Base-by-base conservation (phyloP, 2,113 vertebrate genomes). In the Machaerirhynchus nigripectus region DNA sequence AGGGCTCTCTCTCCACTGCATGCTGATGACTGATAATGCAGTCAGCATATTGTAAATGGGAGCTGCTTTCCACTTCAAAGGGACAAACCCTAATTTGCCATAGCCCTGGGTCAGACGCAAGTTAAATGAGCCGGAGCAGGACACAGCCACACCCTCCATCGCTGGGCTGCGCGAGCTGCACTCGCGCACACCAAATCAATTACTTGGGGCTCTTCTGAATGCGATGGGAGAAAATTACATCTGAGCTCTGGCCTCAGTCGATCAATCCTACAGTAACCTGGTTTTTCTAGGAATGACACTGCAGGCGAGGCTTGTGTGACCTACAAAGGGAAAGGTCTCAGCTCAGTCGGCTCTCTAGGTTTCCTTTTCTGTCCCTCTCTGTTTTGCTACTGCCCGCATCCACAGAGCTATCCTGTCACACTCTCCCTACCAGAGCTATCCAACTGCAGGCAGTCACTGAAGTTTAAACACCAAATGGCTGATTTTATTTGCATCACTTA, bases 231-330 rank as follows among this genome's bases (percentile, higher is more conserved):
- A 96, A 96, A 96, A 97, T 94, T 73, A 92, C 90, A 94, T 89
- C 91, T 93, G 92, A 95, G 84, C 90, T 96, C 86, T 90, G 78
- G 80, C 93, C 88, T 73, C 93, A 79, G 53, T 60, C 59, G 82
- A 95, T 96, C 94, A 96, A 96, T 97, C 53, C 91, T 81, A 46
- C 86, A 91, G 70, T 75, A 97, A 88, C 71, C 93, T 93, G 87
- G 64, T 97, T 96, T 97, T 97, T 97, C 95, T 88, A 96, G 94
- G 95, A 97, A 97, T 37, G 56, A 83, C 1, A 70, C 89, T 88
- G 81, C 77, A 91, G 94, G 96, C 92, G 30, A 87, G 60, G 79
- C 77, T 84, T 71, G n/a, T 1, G 9, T 95, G 93, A 95, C 87
- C 95, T 86, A 95, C 77, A 97, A 83, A 96, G 75, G 21, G 42